phyloP scores from a whole-genome alignment of 2,888 invertebrate species.

The Plusia festucae region DNA sequence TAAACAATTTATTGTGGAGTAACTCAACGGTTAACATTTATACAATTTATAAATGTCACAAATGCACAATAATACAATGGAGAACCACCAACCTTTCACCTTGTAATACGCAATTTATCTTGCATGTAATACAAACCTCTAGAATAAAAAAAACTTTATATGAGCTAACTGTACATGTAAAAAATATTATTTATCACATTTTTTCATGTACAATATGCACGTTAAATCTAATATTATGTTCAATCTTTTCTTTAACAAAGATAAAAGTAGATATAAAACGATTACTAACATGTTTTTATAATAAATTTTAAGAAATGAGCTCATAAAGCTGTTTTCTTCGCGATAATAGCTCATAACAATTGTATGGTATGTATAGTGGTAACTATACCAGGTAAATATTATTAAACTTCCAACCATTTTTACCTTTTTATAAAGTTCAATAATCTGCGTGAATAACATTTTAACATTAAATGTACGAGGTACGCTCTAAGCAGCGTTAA shows the following conservation, averaged over 20 bases:
- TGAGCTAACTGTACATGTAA: too few relatives aligned
- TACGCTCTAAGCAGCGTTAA: not conserved
- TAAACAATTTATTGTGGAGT: not conserved
- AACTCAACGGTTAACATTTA: not conserved
- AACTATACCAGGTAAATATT: too few relatives aligned
- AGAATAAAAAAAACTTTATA: not conserved
- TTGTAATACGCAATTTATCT: not conserved
- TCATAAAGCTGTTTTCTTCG: too few relatives aligned
- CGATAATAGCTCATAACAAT: too few relatives aligned
- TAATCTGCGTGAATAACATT: not conserved
- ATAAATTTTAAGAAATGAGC: too few relatives aligned
- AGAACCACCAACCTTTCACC: not conserved
- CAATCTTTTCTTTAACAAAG: too few relatives aligned
- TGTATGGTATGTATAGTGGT: too few relatives aligned
- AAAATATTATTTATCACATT: not conserved
- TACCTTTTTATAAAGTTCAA: not conserved
- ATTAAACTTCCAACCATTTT: not conserved
- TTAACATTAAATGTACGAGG: not conserved
- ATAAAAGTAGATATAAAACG: too few relatives aligned
- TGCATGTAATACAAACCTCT: not conserved
- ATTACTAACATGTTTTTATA: too few relatives aligned
- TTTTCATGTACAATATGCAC: too few relatives aligned
- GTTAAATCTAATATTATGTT: too few relatives aligned
- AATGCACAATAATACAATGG: not conserved
- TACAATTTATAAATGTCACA: slow-evolving; percentile 5